Evolutionary conservation across 2,888 invertebrate species (phyloP), one percentile per base, ranked within the genome.

Genomic region (Hirudinaria manillensis): DNA sequence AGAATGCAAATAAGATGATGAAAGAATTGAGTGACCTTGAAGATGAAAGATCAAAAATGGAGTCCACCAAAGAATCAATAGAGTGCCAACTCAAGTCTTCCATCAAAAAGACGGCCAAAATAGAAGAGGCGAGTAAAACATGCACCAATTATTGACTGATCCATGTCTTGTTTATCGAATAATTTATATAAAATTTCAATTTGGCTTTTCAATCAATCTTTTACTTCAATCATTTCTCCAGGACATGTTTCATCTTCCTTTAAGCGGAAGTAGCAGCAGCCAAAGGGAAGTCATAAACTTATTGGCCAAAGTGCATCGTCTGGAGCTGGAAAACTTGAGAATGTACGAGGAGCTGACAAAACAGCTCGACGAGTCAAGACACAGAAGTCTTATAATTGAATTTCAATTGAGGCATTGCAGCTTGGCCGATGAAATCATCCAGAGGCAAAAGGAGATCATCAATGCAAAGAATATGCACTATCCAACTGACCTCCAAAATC

Each of bases 261-360:
- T 38, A 19, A 61, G 19, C n/a, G 29, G 61, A 24, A 61, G 13
- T 61, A 29, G 21, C n/a, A n/a, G 61, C 19, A 61, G 65, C 29
- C 95, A 97, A 86, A 89, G 92, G 65, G 96, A 97, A 84, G 89
- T 96, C 75, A 86, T 93, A 76, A 90, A 92, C 32, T 87, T 97
- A 71, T 90, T 97, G 84, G 92, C 94, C 82, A 89, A 93, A 79
- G 94, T 96, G 56, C 95, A 96, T 83, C 93, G 94, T 86, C 87
- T 95, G 75, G 96, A 96, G 86, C 94, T 95, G 0, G 93, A 94
- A 84, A 96, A 85, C 77, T 34, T 68, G 16, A 29, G 36, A 68
- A 24, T 68, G 34, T 68, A 68, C 16, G 68, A 68, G 68, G 68
- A 68, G 36, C 36, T 68, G 32, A 68, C 68, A 34, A 68, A 68